Base-by-base conservation (phyloP, 2,888 invertebrate species). In the Isotomurus palustris region DNA sequence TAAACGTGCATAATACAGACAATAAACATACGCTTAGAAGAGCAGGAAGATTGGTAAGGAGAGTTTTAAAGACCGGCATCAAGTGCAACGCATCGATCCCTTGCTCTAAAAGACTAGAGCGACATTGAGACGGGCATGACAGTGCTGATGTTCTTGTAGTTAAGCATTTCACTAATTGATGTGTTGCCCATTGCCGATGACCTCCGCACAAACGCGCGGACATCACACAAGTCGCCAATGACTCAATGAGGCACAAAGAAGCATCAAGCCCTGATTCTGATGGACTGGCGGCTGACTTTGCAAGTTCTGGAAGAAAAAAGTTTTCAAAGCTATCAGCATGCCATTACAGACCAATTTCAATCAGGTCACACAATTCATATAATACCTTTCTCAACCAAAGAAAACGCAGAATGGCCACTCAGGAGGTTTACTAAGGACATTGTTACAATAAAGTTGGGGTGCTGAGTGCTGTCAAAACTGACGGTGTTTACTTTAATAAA, bases 171-270 rank as follows among this genome's bases (percentile, higher is more conserved):
- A 81, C 81, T 61, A 84, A 73, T 72, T 83, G 82, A 61, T 81
- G 79, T 1, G 80, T 77, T 0, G 83, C 82, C 84, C 83, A 84
- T 71, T 82, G 80, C 29, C 82, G 76, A 66, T 80, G 77, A 25
- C 73, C 73, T 14, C 78, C 74, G 40, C 77, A 75, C n/a, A 82
- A 74, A 48, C 78, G 76, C 21, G 77, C 76, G 0, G 83, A 82
- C 60, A 83, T 73, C 12, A 82, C 76, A 73, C 81, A 83, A 1
- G 82, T 81, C 3, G 82, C 78, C 47, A 83, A 72, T 4, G 83
- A 81, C 73, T 83, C 82, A 35, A 82, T 79, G 40, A 84, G 73
- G 55, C 80, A 78, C 38, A 83, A 73, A 2, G 79, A 78, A 35
- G 76, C 55, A 25, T 68, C 70, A 43, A 67, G 52, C 14, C 28